phyloP scores from a whole-genome alignment of 1,140 invertebrate species.

The Monomorium pharaonis region DNA sequence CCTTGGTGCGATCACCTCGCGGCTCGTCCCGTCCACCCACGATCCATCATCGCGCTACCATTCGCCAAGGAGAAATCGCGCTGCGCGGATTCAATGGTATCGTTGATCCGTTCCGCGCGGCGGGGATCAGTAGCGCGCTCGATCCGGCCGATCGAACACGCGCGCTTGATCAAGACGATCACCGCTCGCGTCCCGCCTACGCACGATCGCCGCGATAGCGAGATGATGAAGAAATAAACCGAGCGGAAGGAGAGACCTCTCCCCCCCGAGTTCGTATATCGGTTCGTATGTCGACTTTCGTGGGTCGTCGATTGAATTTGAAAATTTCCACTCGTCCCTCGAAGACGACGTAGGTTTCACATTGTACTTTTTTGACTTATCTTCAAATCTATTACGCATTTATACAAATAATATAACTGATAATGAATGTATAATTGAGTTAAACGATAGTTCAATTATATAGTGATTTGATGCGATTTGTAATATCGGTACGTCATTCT shows the following conservation, averaged over 20 bases:
- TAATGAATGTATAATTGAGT: not conserved
- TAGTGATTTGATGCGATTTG: not conserved
- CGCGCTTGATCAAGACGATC: conserved; percentile 52
- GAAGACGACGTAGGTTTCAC: not conserved
- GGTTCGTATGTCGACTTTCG: not conserved
- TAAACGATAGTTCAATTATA: not conserved
- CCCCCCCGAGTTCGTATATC: not conserved
- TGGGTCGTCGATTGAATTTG: not conserved
- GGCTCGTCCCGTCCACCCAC: conserved; percentile 38
- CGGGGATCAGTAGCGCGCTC: conserved; percentile 50
- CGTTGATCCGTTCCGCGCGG: conserved; percentile 52
- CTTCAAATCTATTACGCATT: not conserved
- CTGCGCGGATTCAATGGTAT: conserved; percentile 30
- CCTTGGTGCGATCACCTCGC: conserved; percentile 39
- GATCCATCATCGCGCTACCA: conserved; percentile 54
- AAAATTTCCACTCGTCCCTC: not conserved
- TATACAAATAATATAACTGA: not conserved
- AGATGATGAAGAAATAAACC: conserved; percentile 50
- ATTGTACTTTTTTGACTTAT: not conserved
- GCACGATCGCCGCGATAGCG: conserved; percentile 35
- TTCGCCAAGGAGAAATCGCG: conserved; percentile 54
- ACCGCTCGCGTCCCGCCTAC: conserved; percentile 61
- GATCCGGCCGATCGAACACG: conserved; percentile 41
- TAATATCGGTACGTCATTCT: not conserved
- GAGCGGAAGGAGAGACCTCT: conserved; percentile 32